phyloP scores from a whole-genome alignment of 2,797 vertebrate species.

The Pogoniulus pusillus region DNA sequence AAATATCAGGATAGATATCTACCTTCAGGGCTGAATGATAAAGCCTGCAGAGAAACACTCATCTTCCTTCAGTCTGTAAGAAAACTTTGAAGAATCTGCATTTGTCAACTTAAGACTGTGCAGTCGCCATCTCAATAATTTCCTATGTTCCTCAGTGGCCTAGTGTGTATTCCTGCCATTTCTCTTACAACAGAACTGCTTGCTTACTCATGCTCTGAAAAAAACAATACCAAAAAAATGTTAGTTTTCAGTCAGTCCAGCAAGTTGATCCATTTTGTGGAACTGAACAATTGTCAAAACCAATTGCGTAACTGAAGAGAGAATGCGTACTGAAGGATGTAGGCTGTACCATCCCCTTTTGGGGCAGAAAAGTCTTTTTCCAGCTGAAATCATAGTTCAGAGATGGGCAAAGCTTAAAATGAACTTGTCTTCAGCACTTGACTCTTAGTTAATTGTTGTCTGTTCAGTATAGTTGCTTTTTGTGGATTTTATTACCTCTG shows the following conservation, averaged over 20 bases:
- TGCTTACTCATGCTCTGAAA: not conserved
- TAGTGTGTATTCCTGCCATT: fast-evolving
- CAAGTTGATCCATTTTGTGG: not conserved
- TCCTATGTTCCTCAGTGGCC: not conserved
- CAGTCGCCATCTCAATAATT: not conserved
- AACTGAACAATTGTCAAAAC: not conserved
- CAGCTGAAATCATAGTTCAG: not conserved
- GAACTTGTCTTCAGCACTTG: not conserved
- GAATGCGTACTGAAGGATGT: not conserved
- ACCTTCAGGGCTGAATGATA: not conserved
- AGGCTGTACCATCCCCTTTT: not conserved
- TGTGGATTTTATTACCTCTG: not conserved
- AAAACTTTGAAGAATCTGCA: not conserved
- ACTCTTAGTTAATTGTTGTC: not conserved
- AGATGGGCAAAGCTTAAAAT: not conserved
- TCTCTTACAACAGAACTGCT: not conserved
- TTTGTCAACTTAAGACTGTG: not conserved
- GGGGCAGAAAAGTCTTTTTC: not conserved
- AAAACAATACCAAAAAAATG: not conserved
- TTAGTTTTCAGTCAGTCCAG: not conserved
- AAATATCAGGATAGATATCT: not conserved
- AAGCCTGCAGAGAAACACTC: not conserved
- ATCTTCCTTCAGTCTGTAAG: not conserved
- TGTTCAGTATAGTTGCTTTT: not conserved
- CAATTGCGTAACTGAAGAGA: not conserved